Conservation (phyloP, 2,888 invertebrate species). For the Lathronympha strigana region DNA sequence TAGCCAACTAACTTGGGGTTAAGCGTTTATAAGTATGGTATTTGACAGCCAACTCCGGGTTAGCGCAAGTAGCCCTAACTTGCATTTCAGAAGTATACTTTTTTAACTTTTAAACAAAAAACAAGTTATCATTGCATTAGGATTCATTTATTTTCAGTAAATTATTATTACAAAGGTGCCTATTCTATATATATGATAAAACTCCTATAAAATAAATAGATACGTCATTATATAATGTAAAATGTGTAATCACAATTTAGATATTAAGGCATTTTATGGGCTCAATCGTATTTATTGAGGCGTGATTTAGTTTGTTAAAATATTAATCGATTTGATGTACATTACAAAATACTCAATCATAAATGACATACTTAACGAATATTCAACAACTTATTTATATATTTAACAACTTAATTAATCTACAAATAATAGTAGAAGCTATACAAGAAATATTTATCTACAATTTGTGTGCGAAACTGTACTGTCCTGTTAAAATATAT, state of each 20-base stretch:
- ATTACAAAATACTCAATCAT: constrained; percentile 40
- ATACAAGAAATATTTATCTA: constrained; percentile 6
- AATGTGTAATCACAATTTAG: constrained; percentile 36
- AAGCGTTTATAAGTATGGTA: no score
- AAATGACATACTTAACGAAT: constrained; percentile 41
- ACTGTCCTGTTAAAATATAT: constrained; percentile 22
- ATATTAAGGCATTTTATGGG: constrained; percentile 38
- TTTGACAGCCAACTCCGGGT: no score
- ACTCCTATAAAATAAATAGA: constrained; percentile 42
- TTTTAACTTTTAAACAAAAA: constrained; percentile 23
- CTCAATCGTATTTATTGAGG: constrained; percentile 35
- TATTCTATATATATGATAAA: constrained; percentile 33
- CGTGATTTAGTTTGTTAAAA: constrained; percentile 42
- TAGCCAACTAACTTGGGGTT: no score
- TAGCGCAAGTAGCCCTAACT: no score
- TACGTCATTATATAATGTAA: constrained; percentile 28
- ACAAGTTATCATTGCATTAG: constrained; percentile 49
- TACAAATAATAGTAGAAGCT: constrained; percentile 16
- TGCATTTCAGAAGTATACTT: no score
- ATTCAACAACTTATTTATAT: constrained; percentile 46
- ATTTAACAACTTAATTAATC: constrained; percentile 45
- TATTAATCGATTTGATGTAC: constrained; percentile 32
- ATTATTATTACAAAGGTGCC: constrained; percentile 62
- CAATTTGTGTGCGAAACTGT: neutral
- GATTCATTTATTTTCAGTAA: constrained; percentile 70